phyloP scores from a whole-genome alignment of 2,113 vertebrate genomes.

The Sus scrofa region DNA sequence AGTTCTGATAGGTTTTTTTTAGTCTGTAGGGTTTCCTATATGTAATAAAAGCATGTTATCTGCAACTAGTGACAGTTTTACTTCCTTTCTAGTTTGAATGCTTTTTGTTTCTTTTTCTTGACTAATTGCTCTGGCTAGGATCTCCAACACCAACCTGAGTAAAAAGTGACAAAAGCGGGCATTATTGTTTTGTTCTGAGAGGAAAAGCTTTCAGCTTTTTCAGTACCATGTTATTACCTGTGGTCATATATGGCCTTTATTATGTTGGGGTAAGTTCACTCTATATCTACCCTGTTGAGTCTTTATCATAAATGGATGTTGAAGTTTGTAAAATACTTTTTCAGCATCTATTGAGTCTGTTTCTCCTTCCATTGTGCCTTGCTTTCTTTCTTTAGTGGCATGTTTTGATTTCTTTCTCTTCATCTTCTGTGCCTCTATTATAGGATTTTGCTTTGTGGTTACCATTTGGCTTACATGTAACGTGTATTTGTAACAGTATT shows the following conservation, averaged over 20 bases:
- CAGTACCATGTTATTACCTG: neutral
- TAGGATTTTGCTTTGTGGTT: neutral
- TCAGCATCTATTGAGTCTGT: neutral
- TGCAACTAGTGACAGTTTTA: neutral
- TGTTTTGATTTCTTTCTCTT: neutral
- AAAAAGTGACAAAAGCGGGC: neutral
- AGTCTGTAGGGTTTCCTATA: neutral
- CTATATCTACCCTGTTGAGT: neutral
- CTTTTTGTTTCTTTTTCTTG: neutral
- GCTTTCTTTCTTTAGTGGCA: neutral
- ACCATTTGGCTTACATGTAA: neutral
- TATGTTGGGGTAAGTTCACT: neutral
- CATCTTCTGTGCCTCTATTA: neutral
- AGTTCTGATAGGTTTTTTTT: neutral
- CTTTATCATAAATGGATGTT: neutral
- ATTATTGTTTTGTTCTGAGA: neutral
- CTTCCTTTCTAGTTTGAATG: neutral
- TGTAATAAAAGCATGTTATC: neutral
- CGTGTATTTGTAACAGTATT: neutral
- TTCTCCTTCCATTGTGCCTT: neutral
- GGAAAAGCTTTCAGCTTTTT: neutral
- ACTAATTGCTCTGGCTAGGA: neutral
- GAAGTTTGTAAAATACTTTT: neutral
- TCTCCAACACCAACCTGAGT: neutral
- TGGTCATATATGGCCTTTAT: neutral